Base-by-base conservation (phyloP, 1,140 invertebrate genomes). In the Lasioglossum baleicum region DNA sequence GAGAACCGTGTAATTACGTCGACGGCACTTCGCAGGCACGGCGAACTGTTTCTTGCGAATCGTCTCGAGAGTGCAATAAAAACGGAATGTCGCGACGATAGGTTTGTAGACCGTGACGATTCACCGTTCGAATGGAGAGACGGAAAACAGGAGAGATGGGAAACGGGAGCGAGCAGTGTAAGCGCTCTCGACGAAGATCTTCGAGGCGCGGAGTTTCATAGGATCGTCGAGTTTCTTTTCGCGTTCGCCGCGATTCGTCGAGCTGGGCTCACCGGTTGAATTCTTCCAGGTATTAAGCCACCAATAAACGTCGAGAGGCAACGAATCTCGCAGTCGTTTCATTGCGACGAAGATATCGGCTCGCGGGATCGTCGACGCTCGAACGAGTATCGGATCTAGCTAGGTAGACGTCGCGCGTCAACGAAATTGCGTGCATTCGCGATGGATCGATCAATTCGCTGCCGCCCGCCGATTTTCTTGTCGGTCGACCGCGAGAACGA, bases 201-300 rank as follows among this genome's bases (percentile, higher is more conserved):
- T 20, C 56, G 65, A 26, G 2, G 20, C 35, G 20, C 7, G 2
- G 44, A 26, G 26, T 11, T 44, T 44, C 51, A 53, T 53, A 53
- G 15, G 17, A 53, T 53, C 51, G 61, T 11, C 1, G 20, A 44
- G 63, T 4, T 60, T 10, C 68, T 70, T n/a, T 44, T n/a, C 31
- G 17, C 56, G 69, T 70, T 56, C 22, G 10, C 15, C 42, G 22
- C 15, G 20, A 15, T 53, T 53, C 51, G 15, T 15, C 15, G 51
- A 53, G 51, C 51, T 5, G 13, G 51, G 17, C 51, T 53, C 51
- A 20, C 51, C 53, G n/a, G 17, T n/a, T 40, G 53, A 72, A 78
- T 71, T 78, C 60, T 60, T 48, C 22, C 58, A 20, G 67, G 63
- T 77, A 71, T 72, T 72, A 70, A 72, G 64, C 17, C 42, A 17